Evolutionary conservation across 1,140 invertebrate genomes (phyloP).

Genomic region (Pogonus chalceus): DNA sequence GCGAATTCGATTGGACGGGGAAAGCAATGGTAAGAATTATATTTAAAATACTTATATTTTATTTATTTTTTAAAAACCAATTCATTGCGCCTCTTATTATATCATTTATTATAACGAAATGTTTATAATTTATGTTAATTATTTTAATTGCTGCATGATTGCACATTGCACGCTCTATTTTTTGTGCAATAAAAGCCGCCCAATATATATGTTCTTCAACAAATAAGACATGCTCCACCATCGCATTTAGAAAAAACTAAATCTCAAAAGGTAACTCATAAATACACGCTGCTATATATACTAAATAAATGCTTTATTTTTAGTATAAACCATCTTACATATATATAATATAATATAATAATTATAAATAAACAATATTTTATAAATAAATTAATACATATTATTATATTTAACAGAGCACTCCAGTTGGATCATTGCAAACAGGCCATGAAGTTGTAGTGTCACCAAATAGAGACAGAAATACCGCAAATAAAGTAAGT

Average conservation of each 20-base stretch:
- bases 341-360: neutral
- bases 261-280: constrained; percentile 63
- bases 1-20: constrained; percentile 97
- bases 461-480: constrained; percentile 78
- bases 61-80: too few species aligned
- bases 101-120: too few species aligned
- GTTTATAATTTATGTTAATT: neutral
- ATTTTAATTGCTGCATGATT: neutral
- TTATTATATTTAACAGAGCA: constrained; percentile 63
- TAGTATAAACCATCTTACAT: neutral
- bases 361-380: neutral
- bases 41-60: neutral
- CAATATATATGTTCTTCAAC: constrained; percentile 65
- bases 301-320: constrained; percentile 7
- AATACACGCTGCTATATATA: neutral
- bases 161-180: constrained; percentile 27
- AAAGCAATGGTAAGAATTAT: constrained; percentile 71
- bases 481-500: constrained; percentile 70
- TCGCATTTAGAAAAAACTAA: constrained; percentile 74
- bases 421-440: constrained; percentile 81
- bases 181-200: constrained; percentile 47
- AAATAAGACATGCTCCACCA: constrained; percentile 68
- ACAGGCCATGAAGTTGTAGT: constrained; percentile 81
- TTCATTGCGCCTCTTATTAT: too few species aligned
- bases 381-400: neutral